These are phyloP conservation scores for Chironomus tentans DNA, from an alignment of 2,888 invertebrate genomes.

Conservation along the genomic window DNA sequence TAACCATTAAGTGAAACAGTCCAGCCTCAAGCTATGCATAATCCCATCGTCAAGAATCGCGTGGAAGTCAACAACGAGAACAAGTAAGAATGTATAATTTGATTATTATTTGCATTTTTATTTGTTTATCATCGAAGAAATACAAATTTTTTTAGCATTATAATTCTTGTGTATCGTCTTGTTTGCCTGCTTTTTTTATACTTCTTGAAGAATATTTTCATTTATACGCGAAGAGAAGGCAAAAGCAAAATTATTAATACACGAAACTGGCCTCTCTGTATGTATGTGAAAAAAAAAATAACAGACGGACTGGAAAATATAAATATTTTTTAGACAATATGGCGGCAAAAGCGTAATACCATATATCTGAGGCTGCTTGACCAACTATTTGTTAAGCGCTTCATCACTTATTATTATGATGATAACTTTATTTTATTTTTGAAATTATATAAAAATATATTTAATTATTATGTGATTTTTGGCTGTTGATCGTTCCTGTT, in stretches of 20 bases:
- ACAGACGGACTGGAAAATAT: not conserved
- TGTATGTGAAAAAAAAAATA: not conserved
- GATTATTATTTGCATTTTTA: slow-evolving; percentile 25
- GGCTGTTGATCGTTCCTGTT: no score
- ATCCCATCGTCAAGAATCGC: no score
- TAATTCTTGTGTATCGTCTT: slow-evolving; percentile 6
- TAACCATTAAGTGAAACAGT: no score
- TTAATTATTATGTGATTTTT: no score
- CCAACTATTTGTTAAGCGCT: not conserved
- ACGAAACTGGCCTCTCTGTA: not conserved
- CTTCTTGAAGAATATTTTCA: not conserved
- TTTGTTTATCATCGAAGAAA: slow-evolving; percentile 17
- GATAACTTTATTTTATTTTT: no score
- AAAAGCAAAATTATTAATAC: not conserved
- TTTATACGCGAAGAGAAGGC: not conserved
- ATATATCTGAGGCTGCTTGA: slow-evolving; percentile 3
- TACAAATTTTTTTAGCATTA: slow-evolving; percentile 14
- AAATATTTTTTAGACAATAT: slow-evolving; percentile 25
- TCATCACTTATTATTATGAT: no score
- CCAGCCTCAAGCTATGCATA: no score
- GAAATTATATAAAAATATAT: no score
- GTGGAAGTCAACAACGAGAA: no score
- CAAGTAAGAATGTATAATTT: slow-evolving; percentile 7
- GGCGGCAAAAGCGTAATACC: slow-evolving; percentile 1
- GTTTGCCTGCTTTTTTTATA: not conserved